A percentile compares a stretch with the other conserved stretches of the same genome.
Conservation (phyloP, 2,797 vertebrate species). For the Gymnoscopelus braueri region DNA sequence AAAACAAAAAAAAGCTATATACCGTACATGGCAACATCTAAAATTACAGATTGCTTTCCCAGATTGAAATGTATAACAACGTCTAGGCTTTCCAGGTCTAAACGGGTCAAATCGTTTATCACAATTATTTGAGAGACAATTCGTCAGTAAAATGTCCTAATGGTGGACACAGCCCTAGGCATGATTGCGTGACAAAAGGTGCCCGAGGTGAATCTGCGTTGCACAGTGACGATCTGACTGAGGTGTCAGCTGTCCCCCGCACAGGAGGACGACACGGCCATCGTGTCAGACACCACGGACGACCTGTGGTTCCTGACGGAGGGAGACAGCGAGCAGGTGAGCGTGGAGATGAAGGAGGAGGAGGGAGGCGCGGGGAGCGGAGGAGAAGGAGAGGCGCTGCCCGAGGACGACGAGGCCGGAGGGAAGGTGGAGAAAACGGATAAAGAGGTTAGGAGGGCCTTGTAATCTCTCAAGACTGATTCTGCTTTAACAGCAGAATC, state of each 20-base stretch:
- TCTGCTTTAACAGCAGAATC: too few relatives aligned
- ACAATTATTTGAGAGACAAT: too few relatives aligned
- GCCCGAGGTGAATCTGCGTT: constrained; percentile 6
- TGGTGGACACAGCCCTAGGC: neutral
- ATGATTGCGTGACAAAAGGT: neutral
- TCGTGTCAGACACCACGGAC: constrained; percentile 96
- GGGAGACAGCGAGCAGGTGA: constrained; percentile 87
- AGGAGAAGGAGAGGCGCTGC: constrained; percentile 72
- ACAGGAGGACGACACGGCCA: constrained; percentile 94
- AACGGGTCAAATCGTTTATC: too few relatives aligned
- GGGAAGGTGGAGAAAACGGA: constrained; percentile 70
- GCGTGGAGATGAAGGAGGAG: constrained; percentile 87
- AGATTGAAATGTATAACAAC: too few relatives aligned
- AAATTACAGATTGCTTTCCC: too few relatives aligned
- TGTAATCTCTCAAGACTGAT: neutral
- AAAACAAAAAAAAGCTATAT: too few relatives aligned
- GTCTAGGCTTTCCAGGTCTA: too few relatives aligned
- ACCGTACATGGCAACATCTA: too few relatives aligned
- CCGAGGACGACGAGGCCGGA: constrained; percentile 74
- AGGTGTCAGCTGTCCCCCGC: constrained; percentile 77
- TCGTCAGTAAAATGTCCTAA: too few relatives aligned
- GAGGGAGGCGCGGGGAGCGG: constrained; percentile 62
- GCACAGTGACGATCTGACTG: constrained; percentile 73
- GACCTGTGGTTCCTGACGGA: constrained; percentile 96
- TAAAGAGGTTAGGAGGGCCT: constrained; percentile 58